These are phyloP conservation scores for Drosophila siamana DNA, from an alignment of 2,888 invertebrate species.

Conservation along the genomic window DNA sequence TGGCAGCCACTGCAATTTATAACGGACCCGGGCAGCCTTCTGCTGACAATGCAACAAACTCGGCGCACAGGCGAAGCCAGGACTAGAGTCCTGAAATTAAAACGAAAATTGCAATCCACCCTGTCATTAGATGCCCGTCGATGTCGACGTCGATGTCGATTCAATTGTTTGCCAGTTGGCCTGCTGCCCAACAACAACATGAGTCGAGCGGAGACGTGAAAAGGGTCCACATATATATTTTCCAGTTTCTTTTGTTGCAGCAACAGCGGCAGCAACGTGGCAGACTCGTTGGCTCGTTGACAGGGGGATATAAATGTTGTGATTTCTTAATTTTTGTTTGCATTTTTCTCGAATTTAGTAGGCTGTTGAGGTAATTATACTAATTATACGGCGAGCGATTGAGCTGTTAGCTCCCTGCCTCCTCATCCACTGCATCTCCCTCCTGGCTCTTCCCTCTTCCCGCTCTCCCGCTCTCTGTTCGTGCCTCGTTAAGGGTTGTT, in stretches of 20 bases:
- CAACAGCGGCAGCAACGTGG: conserved; percentile 9
- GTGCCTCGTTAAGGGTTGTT: conserved; percentile 60
- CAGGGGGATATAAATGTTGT: conserved; percentile 81
- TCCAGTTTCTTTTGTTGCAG: conserved; percentile 44
- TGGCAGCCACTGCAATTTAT: conserved; percentile 55
- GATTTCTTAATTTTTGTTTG: conserved; percentile 83
- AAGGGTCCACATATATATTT: conserved; percentile 42
- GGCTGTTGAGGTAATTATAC: conserved; percentile 81
- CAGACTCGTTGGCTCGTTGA: conserved; percentile 58
- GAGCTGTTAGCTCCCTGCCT: conserved; percentile 32
- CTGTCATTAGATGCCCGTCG: conserved; percentile 70
- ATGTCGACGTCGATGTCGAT: conserved; percentile 31
- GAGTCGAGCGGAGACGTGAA: conserved; percentile 4
- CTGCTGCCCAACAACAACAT: too few species aligned
- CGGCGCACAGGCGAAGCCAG: too few species aligned
- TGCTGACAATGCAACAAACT: conserved; percentile 58
- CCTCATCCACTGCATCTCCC: conserved; percentile 3
- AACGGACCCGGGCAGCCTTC: conserved; percentile 48
- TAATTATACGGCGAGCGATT: conserved; percentile 65
- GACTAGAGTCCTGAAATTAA: conserved; percentile 39
- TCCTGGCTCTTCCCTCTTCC: background rate
- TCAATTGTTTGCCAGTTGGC: conserved; percentile 69
- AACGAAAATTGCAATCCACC: conserved; percentile 72
- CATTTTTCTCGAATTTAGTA: conserved; percentile 80
- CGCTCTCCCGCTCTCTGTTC: background rate